These are phyloP conservation scores for Arctopsyche grandis DNA, from an alignment of 1,140 invertebrate genomes.

Conservation along the genomic window DNA sequence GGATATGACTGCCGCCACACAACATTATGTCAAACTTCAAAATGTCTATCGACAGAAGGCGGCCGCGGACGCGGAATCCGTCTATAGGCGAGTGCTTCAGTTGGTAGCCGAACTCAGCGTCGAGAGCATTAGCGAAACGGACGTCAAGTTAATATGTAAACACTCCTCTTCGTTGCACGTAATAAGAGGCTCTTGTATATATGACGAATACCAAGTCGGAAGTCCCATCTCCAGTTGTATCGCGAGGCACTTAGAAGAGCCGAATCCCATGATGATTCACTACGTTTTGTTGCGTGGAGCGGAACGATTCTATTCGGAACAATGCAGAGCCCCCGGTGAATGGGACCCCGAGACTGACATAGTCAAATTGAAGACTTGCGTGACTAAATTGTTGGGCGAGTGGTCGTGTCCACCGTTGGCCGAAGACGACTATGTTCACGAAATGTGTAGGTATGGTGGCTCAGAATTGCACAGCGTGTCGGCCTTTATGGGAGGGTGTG, in stretches of 20 bases:
- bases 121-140: slow-evolving; percentile 79
- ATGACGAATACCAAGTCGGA: slow-evolving; percentile 76
- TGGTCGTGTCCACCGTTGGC: slow-evolving; percentile 81
- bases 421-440: slow-evolving; percentile 95
- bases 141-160: slow-evolving; percentile 86
- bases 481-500: slow-evolving; percentile 91
- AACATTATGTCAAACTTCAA: slow-evolving; percentile 90
- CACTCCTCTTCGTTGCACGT: slow-evolving; percentile 84
- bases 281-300: slow-evolving; percentile 91
- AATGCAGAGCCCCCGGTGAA: slow-evolving; percentile 90
- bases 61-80: slow-evolving; percentile 79
- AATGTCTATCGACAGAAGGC: slow-evolving; percentile 91
- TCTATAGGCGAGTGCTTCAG: slow-evolving; percentile 83
- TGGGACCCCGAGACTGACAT: slow-evolving; percentile 92
- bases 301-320: slow-evolving; percentile 90
- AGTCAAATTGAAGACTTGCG: slow-evolving; percentile 81
- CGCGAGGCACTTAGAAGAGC: slow-evolving; percentile 67
- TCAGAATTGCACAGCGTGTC: slow-evolving; percentile 96
- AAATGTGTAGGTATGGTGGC: slow-evolving; percentile 94
- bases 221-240: slow-evolving; percentile 61
- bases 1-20: slow-evolving; percentile 97
- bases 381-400: slow-evolving; percentile 85
- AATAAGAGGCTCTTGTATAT: slow-evolving; percentile 82
- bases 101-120: slow-evolving; percentile 80
- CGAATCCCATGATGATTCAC: slow-evolving; percentile 88